Base-by-base conservation (phyloP, 2,888 invertebrate genomes). In the Balanococcus diminutus region DNA sequence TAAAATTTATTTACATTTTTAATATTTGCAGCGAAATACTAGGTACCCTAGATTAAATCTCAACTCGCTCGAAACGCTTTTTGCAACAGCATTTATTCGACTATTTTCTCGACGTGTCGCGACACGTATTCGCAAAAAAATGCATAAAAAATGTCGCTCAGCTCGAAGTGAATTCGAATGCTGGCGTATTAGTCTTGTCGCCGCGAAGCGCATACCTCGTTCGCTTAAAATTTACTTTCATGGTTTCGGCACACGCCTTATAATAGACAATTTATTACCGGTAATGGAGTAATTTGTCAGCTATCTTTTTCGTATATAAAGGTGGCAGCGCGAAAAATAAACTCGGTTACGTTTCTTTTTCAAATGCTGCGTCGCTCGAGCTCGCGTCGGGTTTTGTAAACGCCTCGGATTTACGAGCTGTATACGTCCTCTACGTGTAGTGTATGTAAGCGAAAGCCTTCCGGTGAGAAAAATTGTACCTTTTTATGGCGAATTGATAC, bases 181-280 rank as follows among this genome's bases (percentile, higher is more conserved):
- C n/a, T n/a, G n/a, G n/a, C n/a, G n/a, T n/a, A n/a, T n/a, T n/a
- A n/a, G n/a, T n/a, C n/a, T n/a, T n/a, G 61, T 67, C 61, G 61
- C 25, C 28, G 11, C 14, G 11, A 14, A 36, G 36, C 8, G 8
- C 14, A 14, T 51, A 51, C 51, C 51, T 3, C 51, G n/a, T 14
- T 11, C 11, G 61, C 1, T 22, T n/a, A n/a, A 28, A 67, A 67
- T 67, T 67, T 67, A 67, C 61, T 67, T 75, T 75, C 32, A 32
- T 32, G 75, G 75, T 75, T 32, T 32, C 31, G 75, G 75, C 75
- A n/a, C 75, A 75, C 32, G 31, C 32, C 75, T 75, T 32, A 75
- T 75, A 75, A 75, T 32, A 75, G 75, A 75, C 75, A 75, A 75
- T 75, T 75, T 75, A 75, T 75, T 32, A 75, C 31, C 16, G n/a